These are phyloP conservation scores for Alosa sapidissima DNA, from an alignment of 2,797 vertebrate genomes.

Conservation along the genomic window DNA sequence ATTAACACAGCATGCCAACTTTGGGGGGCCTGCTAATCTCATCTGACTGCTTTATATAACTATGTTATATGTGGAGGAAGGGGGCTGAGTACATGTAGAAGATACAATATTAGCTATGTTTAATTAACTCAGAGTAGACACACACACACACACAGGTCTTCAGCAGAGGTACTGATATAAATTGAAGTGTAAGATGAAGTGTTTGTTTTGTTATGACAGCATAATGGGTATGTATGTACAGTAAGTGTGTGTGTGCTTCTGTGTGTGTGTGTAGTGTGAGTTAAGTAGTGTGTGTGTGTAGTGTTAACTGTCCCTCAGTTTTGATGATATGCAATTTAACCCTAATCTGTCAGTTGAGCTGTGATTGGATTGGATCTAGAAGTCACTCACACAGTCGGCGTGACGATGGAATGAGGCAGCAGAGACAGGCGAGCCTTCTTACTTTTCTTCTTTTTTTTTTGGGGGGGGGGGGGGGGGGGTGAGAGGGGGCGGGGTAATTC, in stretches of 20 bases:
- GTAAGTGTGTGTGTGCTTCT: not conserved
- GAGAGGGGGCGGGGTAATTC: constrained; percentile 68
- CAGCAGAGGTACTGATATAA: not conserved
- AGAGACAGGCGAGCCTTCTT: constrained; percentile 74
- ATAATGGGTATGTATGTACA: not conserved
- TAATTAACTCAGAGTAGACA: not conserved
- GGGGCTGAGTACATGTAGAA: not conserved
- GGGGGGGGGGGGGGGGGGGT: too few species aligned
- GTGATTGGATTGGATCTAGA: not conserved
- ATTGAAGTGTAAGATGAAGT: not conserved
- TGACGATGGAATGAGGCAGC: constrained; percentile 29
- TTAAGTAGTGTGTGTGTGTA: not conserved
- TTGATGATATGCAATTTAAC: constrained; percentile 19
- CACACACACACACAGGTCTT: not conserved
- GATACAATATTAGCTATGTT: not conserved
- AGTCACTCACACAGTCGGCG: constrained; percentile 28
- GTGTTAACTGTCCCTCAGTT: constrained; percentile 4
- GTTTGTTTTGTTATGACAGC: not conserved
- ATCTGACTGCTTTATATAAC: not conserved
- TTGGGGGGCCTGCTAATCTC: not conserved
- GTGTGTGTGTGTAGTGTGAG: not conserved
- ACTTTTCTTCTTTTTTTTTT: too few species aligned
- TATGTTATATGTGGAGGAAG: not conserved
- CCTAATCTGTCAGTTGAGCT: not conserved
- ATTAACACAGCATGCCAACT: too few species aligned